Evolutionary conservation across 1,140 invertebrate species (phyloP), one percentile per base, ranked within the genome.

Genomic region (Camponotus vicinus): DNA sequence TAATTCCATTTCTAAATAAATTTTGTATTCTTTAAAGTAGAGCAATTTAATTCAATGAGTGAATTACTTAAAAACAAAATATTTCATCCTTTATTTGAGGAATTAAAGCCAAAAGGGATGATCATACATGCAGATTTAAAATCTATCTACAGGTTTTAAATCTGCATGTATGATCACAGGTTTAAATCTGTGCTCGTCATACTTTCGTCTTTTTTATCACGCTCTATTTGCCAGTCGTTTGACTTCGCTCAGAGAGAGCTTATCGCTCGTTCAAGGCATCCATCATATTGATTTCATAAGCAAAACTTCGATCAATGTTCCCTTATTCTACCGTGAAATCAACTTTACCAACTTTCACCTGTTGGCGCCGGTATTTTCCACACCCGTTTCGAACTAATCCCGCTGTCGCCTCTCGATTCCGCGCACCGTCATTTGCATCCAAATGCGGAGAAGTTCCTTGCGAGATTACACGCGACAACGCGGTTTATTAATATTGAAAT

Each of bases 401-500:
- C 69, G 40, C 18, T n/a, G 67, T 11, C 55, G 67, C 27, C 40
- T 83, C 79, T 83, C 55, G 67, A 83, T 83, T 83, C 55, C 69
- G 55, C 40, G 79, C 67, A 40, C 69, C 69, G 13, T 83, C 79
- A 83, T 83, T 83, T 83, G 79, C 79, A 83, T 83, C 55, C 67
- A 83, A 83, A 83, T 83, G 79, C 69, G 69, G 32, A 40, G 69
- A 83, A 83, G 69, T 83, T 83, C 79, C 55, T 73, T 40, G 79
- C 55, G 79, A 83, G 79, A 83, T 83, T 83, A 83, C 79, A 69
- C 79, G 67, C 69, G 55, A 83, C 79, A 42, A 61, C 55, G 69
- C 55, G 27, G 79, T 83, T 83, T 83, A 83, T 83, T 83, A 83
- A 73, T 83, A 83, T 83, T 83, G 79, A 82, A 82, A 82, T 83